phyloP scores from a whole-genome alignment of 2,888 invertebrate species.

The Trachelus iudaicus region DNA sequence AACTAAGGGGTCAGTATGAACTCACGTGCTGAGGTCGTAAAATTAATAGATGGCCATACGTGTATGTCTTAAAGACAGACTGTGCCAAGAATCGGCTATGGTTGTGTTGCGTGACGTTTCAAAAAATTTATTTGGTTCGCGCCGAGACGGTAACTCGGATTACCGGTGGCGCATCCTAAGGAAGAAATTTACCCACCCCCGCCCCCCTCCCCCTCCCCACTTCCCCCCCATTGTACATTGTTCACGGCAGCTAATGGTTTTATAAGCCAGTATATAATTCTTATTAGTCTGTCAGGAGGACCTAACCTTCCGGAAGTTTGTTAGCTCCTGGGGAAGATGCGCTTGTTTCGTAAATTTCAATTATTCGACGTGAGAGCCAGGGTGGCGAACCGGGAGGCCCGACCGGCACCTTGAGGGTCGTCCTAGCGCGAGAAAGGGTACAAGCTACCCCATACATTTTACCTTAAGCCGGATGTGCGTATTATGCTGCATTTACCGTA shows the following conservation, averaged over 20 bases:
- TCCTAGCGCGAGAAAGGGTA: not conserved
- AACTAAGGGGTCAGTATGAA: no score
- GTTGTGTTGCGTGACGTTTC: conserved; percentile 10
- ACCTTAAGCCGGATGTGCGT: not conserved
- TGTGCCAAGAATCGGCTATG: conserved; percentile 28
- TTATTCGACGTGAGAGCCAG: conserved; percentile 22
- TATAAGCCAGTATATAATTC: conserved; percentile 35
- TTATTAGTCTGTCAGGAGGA: conserved; percentile 19
- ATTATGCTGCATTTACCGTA: not conserved
- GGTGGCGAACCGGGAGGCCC: not conserved
- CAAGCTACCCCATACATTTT: not conserved
- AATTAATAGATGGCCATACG: no score
- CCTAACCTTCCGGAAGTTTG: not conserved
- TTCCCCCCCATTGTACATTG: conserved; percentile 18
- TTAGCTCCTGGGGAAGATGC: conserved; percentile 10
- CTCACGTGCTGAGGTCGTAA: no score
- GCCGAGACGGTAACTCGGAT: conserved; percentile 22
- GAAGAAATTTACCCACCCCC: conserved; percentile 12
- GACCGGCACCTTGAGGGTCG: not conserved
- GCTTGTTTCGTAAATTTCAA: conserved; percentile 37
- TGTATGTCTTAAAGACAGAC: not conserved
- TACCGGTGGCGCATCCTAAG: conserved; percentile 22
- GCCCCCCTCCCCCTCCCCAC: no score
- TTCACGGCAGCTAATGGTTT: conserved; percentile 22
- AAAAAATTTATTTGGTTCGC: conserved; percentile 34